A percentile compares a stretch with the other conserved stretches of the same genome.
Evolutionary conservation across 2,888 invertebrate species (phyloP).

Genomic region (Lasioglossum morio): DNA sequence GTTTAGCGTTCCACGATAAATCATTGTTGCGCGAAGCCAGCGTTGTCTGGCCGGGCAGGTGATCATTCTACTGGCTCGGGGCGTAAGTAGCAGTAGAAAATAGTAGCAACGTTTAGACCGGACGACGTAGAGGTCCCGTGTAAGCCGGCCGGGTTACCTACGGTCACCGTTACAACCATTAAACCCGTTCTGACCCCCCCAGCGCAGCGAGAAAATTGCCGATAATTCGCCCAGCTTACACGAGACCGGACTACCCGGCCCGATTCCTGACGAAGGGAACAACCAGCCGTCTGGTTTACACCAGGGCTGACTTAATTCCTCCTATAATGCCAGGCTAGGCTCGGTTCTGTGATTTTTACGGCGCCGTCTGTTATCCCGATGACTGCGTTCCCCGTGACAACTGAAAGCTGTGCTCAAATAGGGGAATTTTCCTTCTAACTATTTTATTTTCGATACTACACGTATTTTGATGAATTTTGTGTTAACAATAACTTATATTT

Average conservation of each 20-base stretch:
- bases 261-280: constrained; percentile 46
- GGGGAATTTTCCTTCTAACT: not conserved
- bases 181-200: constrained; percentile 44
- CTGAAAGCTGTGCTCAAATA: too few species aligned
- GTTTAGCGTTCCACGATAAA: not conserved
- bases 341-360: not conserved
- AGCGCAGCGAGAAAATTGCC: constrained; percentile 47
- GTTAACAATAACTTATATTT: too few species aligned
- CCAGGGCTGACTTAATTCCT: constrained; percentile 22
- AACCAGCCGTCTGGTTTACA: constrained; percentile 36
- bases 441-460: not conserved
- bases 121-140: not conserved
- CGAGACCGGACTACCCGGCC: constrained; percentile 36
- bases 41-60: constrained; percentile 15
- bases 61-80: constrained; percentile 30
- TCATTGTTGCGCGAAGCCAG: constrained; percentile 11
- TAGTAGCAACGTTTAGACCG: constrained; percentile 17
- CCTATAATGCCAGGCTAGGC: not conserved
- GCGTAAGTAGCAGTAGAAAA: constrained; percentile 6
- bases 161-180: constrained; percentile 60
- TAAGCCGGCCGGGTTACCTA: constrained; percentile 44
- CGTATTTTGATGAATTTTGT: not conserved
- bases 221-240: constrained; percentile 59
- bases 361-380: too few species aligned
- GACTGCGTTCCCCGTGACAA: too few species aligned